Base-by-base conservation (phyloP, 53 echinoderm and acorn worm species). In the Stichopus horrens region DNA sequence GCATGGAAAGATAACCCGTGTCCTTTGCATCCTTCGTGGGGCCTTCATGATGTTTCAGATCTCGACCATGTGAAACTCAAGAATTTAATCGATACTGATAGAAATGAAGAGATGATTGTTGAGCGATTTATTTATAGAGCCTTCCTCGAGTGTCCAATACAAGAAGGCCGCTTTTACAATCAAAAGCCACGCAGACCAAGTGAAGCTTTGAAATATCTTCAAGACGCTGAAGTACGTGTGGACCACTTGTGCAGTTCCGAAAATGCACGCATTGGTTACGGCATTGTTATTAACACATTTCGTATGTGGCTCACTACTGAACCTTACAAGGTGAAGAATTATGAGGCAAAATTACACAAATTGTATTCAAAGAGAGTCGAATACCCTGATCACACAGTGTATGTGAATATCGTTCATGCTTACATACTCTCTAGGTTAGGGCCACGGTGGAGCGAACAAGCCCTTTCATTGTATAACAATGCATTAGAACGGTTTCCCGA, bases 341-440 rank as follows among this genome's bases (percentile, higher is more conserved):
- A 52, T 5, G 53, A 77, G 18, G 18, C 51, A 5, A 10, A 51
- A 4, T 77, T 77, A 14, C 23, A 13, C 10, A n/a, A 23, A 16
- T 37, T 54, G 14, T 4, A 10, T 51, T 4, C 54, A 5, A 52
- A 8, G n/a, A 77, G 52, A 77, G 53, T 51, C 52, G 4, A 7
- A 5, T 5, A 77, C n/a, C 77, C 77, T 5, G 52, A 77, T 0
- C 53, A 51, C 52, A n/a, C 2, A 13, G 23, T 53, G 77, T 77
- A 23, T 54, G 54, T 77, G 54, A 22, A 77, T 23, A 13, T 52
- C 52, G 53, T 52, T 14, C 7, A 51, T 16, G 77, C 55, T 9
- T 77, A 77, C 77, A 77, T 77, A 14, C 77, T 77, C 0, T 77
- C 77, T 10, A 77, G 77, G 54, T 54, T 77, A 51, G 77, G 77